phyloP scores from a whole-genome alignment of 2,797 vertebrate genomes.

The Muscicapa striata region DNA sequence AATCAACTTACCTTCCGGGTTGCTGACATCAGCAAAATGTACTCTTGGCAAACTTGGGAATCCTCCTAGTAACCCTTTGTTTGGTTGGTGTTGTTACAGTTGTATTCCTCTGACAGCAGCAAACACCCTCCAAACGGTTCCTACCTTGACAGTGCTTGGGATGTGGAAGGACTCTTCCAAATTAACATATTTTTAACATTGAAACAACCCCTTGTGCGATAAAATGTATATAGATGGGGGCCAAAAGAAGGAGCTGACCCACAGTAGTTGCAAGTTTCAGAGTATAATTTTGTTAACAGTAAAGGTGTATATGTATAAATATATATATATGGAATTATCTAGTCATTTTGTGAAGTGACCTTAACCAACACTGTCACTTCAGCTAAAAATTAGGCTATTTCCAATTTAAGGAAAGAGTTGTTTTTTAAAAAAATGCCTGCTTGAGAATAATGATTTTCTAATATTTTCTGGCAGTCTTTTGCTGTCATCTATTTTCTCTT shows the following conservation, averaged over 20 bases:
- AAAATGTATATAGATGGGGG: background rate
- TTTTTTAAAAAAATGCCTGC: background rate
- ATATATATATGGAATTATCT: background rate
- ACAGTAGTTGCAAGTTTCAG: background rate
- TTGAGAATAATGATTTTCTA: background rate
- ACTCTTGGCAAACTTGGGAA: slow-evolving; percentile 68
- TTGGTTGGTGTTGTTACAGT: slow-evolving; percentile 63
- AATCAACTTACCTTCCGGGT: slow-evolving; percentile 78
- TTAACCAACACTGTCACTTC: background rate
- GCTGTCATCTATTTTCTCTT: background rate
- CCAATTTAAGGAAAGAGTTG: background rate
- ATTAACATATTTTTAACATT: background rate
- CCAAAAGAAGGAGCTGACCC: background rate
- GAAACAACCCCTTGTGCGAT: background rate
- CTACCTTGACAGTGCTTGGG: background rate
- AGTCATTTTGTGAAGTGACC: background rate
- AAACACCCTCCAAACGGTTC: slow-evolving; percentile 5
- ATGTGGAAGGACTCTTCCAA: background rate
- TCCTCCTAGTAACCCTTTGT: slow-evolving; percentile 78
- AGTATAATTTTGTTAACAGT: background rate
- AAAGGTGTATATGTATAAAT: background rate
- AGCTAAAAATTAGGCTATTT: background rate
- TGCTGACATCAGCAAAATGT: slow-evolving; percentile 79
- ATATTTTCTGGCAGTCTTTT: background rate
- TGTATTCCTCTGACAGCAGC: slow-evolving; percentile 49